These are phyloP conservation scores for Calycopis cecrops DNA, from an alignment of 1,140 invertebrate genomes.

Conservation along the genomic window DNA sequence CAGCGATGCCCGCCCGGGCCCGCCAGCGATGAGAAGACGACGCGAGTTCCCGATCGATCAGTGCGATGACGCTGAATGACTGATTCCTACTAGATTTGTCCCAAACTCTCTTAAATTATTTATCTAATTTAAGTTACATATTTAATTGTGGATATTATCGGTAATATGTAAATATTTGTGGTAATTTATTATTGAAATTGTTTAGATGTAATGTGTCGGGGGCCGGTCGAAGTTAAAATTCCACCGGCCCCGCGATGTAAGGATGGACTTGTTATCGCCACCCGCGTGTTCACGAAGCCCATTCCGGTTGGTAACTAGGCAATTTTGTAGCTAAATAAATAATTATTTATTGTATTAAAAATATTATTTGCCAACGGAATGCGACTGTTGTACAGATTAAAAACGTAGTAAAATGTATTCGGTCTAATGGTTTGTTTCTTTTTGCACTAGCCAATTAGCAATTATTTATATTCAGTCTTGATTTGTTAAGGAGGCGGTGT, in stretches of 20 bases:
- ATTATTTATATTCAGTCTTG: conserved; percentile 18
- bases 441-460: conserved; percentile 19
- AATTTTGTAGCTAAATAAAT: conserved; percentile 70
- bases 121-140: conserved; percentile 64
- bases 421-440: conserved; percentile 37
- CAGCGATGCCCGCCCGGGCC: conserved; percentile 37
- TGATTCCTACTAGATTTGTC: conserved; percentile 70
- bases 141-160: conserved; percentile 62
- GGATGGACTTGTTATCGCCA: conserved; percentile 70
- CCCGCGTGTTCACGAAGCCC: conserved; percentile 71
- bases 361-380: conserved; percentile 71
- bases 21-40: conserved; percentile 41
- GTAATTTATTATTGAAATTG: conserved; percentile 66
- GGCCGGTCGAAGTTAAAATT: conserved; percentile 40
- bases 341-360: conserved; percentile 67
- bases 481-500: conserved; percentile 22
- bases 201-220: conserved; percentile 54
- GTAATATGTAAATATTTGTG: conserved; percentile 69
- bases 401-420: conserved; percentile 57
- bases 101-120: conserved; percentile 64
- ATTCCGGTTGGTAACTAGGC: conserved; percentile 70
- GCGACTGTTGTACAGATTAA: conserved; percentile 71
- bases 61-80: conserved; percentile 57
- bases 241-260: conserved; percentile 48
- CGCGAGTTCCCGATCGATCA: conserved; percentile 39